Evolutionary conservation across 2,888 invertebrate genomes (phyloP), one percentile per base, ranked within the genome.

Genomic region (Branchellion lobata): DNA sequence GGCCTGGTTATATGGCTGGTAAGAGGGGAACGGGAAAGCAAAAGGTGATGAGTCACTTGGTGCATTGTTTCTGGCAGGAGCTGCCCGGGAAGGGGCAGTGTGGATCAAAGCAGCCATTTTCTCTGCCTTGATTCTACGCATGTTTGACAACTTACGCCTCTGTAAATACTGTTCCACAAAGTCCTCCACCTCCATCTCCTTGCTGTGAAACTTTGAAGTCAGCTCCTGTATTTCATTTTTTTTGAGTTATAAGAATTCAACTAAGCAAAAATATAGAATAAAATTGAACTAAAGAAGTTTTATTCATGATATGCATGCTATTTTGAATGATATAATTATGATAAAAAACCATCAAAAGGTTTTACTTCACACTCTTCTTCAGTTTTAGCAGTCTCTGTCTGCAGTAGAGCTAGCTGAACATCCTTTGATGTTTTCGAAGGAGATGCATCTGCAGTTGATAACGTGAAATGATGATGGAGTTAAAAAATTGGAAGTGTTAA

Each of bases 351-450:
- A 34, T 53, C 33, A 36, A 21, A 18, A 68, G n/a, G n/a, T n/a
- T 53, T 47, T 85, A 91, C 91, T 87, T 98, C 98, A 0, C 96
- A 94, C 85, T 94, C 92, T 86, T 97, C 96, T 87, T 98, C 98
- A 79, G 93, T 92, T 89, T 96, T 93, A 47, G 95, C 94, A 34
- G 95, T 93, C 18, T 95, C 93, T 14, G 96, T 92, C 90, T 96
- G 94, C 21, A 98, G 89, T 72, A 96, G 88, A 0, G 95, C 96
- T 81, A 94, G 89, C 0, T 65, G 34, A 11, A 65, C 77, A 18
- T 77, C 77, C 1, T 53, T 34, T 11, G 40, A 18, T 3, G 71
- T 47, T 29, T 68, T 78, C 34, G 1, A 14, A 65, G 78, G 78
- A 27, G 65, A 57, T 33, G 34, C 65, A 24, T 77, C 77, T 77